A percentile compares a stretch with the other conserved stretches of the same genome.
Evolutionary conservation across 2,888 invertebrate genomes (phyloP).

Genomic region (Ophion costatus): DNA sequence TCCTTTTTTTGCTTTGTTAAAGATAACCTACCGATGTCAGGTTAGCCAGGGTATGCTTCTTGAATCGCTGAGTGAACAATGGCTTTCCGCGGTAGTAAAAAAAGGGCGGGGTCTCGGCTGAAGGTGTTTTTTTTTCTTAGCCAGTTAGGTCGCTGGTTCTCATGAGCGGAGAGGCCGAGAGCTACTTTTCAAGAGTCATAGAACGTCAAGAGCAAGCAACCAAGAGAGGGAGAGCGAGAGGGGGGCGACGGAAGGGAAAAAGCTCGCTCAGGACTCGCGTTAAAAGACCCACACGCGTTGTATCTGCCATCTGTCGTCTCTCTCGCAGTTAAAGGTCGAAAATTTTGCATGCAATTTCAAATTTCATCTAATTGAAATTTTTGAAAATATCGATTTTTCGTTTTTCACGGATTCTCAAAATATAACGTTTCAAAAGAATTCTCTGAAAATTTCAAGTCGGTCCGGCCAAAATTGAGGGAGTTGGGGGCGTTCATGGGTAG

Average conservation of each 20-base stretch:
- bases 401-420: no score
- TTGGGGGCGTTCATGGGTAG: no score
- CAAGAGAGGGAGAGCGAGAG: constrained; percentile 26
- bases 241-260: constrained; percentile 14
- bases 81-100: constrained; percentile 34
- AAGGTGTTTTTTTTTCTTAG: constrained; percentile 51
- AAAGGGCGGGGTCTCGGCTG: constrained; percentile 51
- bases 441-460: no score
- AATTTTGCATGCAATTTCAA: no score
- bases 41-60: constrained; percentile 36
- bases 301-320: neutral
- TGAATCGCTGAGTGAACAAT: constrained; percentile 59
- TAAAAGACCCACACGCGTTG: no score
- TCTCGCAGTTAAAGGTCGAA: neutral
- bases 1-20: constrained; percentile 27
- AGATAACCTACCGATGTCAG: constrained; percentile 41
- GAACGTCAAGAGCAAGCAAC: constrained; percentile 11
- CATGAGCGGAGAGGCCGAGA: constrained; percentile 36
- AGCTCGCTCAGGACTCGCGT: constrained; percentile 36
- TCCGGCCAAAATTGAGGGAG: no score
- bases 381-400: no score
- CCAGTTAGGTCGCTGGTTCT: constrained; percentile 14
- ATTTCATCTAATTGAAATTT: no score
- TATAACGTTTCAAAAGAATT: no score
- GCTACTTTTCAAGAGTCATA: constrained; percentile 58